Evolutionary conservation across 1,140 invertebrate species (phyloP), one percentile per base, ranked within the genome.

Genomic region (Ooceraea biroi): DNA sequence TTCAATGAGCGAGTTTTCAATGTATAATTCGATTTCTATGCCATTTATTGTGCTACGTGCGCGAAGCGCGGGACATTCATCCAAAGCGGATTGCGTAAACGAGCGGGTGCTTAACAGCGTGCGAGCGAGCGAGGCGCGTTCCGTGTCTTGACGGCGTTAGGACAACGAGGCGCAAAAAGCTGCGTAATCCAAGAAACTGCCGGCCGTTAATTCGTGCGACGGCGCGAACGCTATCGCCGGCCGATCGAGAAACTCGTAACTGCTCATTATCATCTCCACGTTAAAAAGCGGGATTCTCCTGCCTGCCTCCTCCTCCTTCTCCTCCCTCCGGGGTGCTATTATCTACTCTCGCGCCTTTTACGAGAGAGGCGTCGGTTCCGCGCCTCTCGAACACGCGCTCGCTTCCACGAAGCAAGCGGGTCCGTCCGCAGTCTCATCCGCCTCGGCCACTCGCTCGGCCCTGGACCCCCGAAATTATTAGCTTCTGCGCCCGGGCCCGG

Each of bases 381-480:
- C 63, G 66, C 50, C 58, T 52, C 58, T 72, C 30, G 36, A 50
- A 61, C 60, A 41, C 50, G 83, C 46, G 41, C 52, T 30, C 63
- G 50, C 74, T 77, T 69, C 76, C 65, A 80, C 65, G 65, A 80
- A 71, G n/a, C 19, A 48, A 76, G 84, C n/a, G 72, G 66, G 57
- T 36, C n/a, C 69, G 48, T 52, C 41, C 1, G 25, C 17, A 14
- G n/a, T n/a, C 25, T 10, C 41, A 68, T 44, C 36, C 36, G 48
- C 60, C 80, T 76, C 71, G 27, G 12, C 14, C 27, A 50, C 30
- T 58, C 44, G 25, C 46, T 65, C 36, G 52, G 27, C 48, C 22
- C 63, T 55, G 46, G 61, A 72, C 80, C 63, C 36, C 63, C 60
- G 36, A 88, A 88, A 88, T 85, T 85, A 88, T 85, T 88, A 82